Conservation (phyloP, 2,888 invertebrate genomes). For the Leucophenga montana region DNA sequence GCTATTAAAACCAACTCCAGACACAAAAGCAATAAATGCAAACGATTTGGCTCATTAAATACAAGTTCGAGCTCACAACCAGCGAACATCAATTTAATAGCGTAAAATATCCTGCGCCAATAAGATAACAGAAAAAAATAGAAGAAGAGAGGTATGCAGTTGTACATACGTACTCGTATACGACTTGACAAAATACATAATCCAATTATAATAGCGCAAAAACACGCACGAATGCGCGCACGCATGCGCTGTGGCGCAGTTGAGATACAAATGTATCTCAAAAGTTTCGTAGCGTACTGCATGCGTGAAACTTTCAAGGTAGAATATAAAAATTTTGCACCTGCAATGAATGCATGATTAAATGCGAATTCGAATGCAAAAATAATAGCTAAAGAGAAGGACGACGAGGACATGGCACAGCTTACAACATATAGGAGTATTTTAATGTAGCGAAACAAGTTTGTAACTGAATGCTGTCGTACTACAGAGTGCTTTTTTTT, state of each 20-base stretch:
- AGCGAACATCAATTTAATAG: constrained; percentile 17
- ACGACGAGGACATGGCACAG: background rate
- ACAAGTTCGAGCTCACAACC: background rate
- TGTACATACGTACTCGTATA: background rate
- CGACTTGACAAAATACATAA: constrained; percentile 38
- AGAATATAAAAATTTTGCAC: constrained; percentile 47
- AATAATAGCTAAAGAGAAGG: background rate
- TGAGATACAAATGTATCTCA: background rate
- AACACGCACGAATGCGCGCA: constrained; percentile 2
- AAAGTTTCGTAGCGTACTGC: background rate
- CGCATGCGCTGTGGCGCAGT: background rate
- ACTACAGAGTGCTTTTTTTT: too few species aligned
- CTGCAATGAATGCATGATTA: constrained; percentile 41
- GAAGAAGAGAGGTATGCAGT: background rate
- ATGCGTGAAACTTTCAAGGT: background rate
- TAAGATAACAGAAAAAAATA: background rate
- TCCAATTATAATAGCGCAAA: constrained; percentile 58
- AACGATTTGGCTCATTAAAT: too few species aligned
- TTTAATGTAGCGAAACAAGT: too few species aligned
- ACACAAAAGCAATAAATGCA: constrained; percentile 32
- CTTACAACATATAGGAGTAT: too few species aligned
- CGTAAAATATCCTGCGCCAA: constrained; percentile 1
- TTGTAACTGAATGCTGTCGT: too few species aligned
- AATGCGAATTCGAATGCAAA: constrained; percentile 13
- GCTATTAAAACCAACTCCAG: constrained; percentile 34